phyloP scores from a whole-genome alignment of 2,113 vertebrate species.

The Alexandromys fortis region DNA sequence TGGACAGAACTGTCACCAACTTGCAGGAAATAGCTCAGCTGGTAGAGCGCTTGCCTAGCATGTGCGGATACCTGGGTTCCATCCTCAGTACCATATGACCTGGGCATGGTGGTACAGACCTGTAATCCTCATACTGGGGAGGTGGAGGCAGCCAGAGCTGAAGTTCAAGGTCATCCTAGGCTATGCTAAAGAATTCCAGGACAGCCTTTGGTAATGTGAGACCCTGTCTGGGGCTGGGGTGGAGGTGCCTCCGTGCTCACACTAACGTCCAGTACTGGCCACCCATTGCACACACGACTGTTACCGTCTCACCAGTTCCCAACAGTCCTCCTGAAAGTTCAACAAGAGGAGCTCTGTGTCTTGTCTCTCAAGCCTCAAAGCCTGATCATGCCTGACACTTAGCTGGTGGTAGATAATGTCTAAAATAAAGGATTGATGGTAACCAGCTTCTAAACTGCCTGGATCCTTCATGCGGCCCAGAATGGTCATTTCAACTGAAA shows the following conservation, averaged over 20 bases:
- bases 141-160: neutral
- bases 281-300: neutral
- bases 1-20: neutral
- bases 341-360: neutral
- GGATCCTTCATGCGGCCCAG: neutral
- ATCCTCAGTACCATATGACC: neutral
- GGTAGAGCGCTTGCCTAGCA: too few species aligned
- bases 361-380: neutral
- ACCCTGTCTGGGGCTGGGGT: neutral
- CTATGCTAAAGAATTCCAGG: neutral
- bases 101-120: neutral
- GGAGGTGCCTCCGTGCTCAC: neutral
- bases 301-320: neutral
- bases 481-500: neutral
- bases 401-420: neutral
- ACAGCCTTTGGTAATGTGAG: neutral
- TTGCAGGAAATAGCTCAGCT: neutral
- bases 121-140: neutral
- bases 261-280: neutral
- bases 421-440: neutral
- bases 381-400: too few species aligned
- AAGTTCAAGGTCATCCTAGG: neutral
- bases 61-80: too few species aligned
- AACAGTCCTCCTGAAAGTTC: neutral
- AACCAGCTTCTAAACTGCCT: neutral